A percentile compares a stretch with the other conserved stretches of the same genome.
Conservation (phyloP, 1,140 invertebrate species). For the Magallana ariakensis region DNA sequence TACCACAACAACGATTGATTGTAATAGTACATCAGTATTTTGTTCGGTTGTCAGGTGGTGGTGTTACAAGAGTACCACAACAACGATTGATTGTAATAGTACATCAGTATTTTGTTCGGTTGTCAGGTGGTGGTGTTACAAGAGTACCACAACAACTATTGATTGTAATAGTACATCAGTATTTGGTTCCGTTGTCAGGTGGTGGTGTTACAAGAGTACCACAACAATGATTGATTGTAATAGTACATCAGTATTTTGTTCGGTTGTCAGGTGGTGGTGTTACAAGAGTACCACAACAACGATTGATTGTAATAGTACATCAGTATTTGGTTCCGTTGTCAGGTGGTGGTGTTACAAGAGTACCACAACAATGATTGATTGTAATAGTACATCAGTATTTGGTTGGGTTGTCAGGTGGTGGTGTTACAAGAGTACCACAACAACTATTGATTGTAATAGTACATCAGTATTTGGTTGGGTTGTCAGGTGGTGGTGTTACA, state of each 20-base stretch:
- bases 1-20: constrained; percentile 69
- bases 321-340: not conserved
- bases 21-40: too few relatives aligned
- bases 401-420: constrained; percentile 65
- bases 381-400: too few relatives aligned
- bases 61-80: constrained; percentile 78
- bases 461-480: too few relatives aligned
- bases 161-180: too few relatives aligned
- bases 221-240: constrained; percentile 62
- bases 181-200: constrained; percentile 62
- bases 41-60: constrained; percentile 66
- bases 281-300: constrained; percentile 77
- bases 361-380: constrained; percentile 69
- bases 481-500: constrained; percentile 77
- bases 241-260: too few relatives aligned
- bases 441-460: constrained; percentile 5
- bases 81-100: constrained; percentile 12
- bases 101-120: too few relatives aligned
- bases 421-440: constrained; percentile 78
- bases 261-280: constrained; percentile 71
- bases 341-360: constrained; percentile 78
- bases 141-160: constrained; percentile 72
- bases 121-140: constrained; percentile 77
- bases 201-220: constrained; percentile 76
- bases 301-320: too few relatives aligned